phyloP scores from a whole-genome alignment of 1,140 invertebrate species.

The Cydia amplana region DNA sequence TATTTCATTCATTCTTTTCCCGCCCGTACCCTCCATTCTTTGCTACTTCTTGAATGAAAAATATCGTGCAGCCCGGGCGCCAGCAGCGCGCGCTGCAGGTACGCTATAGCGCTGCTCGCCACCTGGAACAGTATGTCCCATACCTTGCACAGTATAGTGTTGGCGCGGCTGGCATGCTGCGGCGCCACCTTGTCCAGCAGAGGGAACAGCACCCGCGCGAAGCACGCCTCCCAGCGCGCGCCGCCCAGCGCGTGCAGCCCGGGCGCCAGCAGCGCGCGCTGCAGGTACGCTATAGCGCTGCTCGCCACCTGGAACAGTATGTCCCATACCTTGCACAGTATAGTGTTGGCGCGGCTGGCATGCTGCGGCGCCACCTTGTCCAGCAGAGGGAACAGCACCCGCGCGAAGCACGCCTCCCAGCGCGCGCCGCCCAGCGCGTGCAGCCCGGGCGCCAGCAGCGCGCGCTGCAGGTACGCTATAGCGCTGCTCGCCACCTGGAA shows the following conservation, averaged over 20 bases:
- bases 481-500: constrained; percentile 91
- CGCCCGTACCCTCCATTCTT: too few relatives aligned
- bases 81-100: constrained; percentile 93
- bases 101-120: constrained; percentile 95
- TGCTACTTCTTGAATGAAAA: too few relatives aligned
- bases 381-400: constrained; percentile 95
- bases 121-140: constrained; percentile 75
- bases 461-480: constrained; percentile 93
- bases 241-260: constrained; percentile 90
- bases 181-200: constrained; percentile 85
- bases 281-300: constrained; percentile 94
- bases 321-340: constrained; percentile 90
- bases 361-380: constrained; percentile 79
- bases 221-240: constrained; percentile 97
- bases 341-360: constrained; percentile 80
- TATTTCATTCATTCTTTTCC: too few relatives aligned
- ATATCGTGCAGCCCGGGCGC: constrained; percentile 95
- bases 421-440: constrained; percentile 89
- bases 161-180: constrained; percentile 62
- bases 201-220: constrained; percentile 92
- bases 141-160: constrained; percentile 94
- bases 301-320: constrained; percentile 85
- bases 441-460: constrained; percentile 95
- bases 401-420: constrained; percentile 95
- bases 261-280: constrained; percentile 94